Conservation (phyloP, 2,888 invertebrate species). For the Lasiommata megera region DNA sequence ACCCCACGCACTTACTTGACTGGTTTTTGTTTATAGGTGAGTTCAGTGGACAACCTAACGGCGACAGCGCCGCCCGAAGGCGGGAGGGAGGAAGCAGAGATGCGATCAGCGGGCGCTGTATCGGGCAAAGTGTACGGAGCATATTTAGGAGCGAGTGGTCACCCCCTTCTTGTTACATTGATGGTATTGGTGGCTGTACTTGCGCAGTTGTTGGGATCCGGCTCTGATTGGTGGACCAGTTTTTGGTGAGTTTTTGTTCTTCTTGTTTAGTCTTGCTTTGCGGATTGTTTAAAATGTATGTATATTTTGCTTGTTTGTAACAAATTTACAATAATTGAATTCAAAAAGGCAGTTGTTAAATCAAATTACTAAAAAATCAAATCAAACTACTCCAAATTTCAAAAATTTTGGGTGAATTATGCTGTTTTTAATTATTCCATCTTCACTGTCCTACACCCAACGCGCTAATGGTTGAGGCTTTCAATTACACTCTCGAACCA, state of each 20-base stretch:
- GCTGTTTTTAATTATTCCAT: no score
- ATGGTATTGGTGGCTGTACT: constrained; percentile 83
- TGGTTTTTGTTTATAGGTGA: constrained; percentile 55
- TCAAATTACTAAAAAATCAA: no score
- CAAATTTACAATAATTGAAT: no score
- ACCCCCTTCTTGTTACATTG: constrained; percentile 79
- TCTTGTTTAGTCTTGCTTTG: background rate
- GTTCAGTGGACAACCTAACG: constrained; percentile 80
- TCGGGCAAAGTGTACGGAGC: constrained; percentile 83
- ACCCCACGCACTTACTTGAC: no score
- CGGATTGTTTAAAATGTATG: background rate
- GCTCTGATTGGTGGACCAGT: constrained; percentile 89
- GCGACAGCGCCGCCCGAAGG: constrained; percentile 74
- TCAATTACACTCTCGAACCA: no score
- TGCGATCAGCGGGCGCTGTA: constrained; percentile 83
- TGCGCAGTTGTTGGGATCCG: constrained; percentile 86
- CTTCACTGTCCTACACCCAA: no score
- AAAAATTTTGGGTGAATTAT: no score
- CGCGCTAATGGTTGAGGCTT: no score
- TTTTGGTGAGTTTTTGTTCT: constrained; percentile 82
- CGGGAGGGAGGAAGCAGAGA: constrained; percentile 80
- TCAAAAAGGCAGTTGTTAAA: no score
- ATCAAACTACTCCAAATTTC: no score
- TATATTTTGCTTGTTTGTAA: no score
- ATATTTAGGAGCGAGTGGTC: constrained; percentile 88